Evolutionary conservation across 2,113 vertebrate species (phyloP).

Genomic region (Protomyctophum bolini): DNA sequence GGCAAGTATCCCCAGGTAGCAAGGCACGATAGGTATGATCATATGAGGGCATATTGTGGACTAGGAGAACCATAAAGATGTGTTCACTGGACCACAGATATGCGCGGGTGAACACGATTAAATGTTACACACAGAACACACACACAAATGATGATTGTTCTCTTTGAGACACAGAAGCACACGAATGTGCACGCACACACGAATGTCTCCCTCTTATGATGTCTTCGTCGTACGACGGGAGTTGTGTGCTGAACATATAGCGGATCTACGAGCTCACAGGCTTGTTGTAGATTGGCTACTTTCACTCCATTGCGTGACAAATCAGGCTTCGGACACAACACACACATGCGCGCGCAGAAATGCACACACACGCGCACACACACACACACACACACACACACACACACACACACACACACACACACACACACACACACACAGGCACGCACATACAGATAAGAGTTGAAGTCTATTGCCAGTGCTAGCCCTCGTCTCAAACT

Average conservation of each 20-base stretch:
- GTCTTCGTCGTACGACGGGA: too few species aligned
- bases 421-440: background rate
- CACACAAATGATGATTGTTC: background rate
- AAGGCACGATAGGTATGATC: constrained; percentile 33
- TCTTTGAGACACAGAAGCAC: background rate
- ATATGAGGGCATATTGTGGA: constrained; percentile 2
- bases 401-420: background rate
- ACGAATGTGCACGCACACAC: constrained; percentile 1
- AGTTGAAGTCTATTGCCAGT: constrained; percentile 25
- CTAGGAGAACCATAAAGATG: constrained; percentile 21
- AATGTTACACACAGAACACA: constrained; percentile 9
- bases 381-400: background rate
- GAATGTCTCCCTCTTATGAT: background rate
- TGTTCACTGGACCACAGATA: background rate
- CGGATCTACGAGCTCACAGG: too few species aligned
- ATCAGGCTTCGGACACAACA: too few species aligned
- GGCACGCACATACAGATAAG: constrained; percentile 35
- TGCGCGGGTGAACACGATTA: background rate
- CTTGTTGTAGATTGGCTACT: too few species aligned
- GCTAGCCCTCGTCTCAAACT: constrained; percentile 29
- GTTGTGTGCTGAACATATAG: too few species aligned
- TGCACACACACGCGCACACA: constrained; percentile 8
- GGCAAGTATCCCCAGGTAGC: constrained; percentile 60
- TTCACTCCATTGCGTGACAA: too few species aligned
- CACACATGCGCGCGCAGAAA: background rate